Evolutionary conservation across 2,888 invertebrate species (phyloP), one percentile per base, ranked within the genome.

Genomic region (Suillia variegata): DNA sequence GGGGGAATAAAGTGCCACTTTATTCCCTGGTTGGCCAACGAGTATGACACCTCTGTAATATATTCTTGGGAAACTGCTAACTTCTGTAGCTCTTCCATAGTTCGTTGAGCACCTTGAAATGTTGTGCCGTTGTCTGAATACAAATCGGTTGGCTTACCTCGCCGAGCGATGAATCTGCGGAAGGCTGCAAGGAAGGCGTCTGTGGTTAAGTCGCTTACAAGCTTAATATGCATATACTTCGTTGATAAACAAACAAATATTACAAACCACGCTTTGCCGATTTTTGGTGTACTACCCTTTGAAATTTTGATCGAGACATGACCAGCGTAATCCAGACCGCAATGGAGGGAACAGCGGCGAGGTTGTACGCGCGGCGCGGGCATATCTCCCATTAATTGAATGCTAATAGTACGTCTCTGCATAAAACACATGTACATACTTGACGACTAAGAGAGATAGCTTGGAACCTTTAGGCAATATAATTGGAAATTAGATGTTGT

Each of bases 181-280:
- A 51, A 24, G n/a, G 59, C 54, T 2, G 31, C 54, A 24, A 55
- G 4, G 31, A 54, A 59, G 18, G 53, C 53, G 2, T 53, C 48
- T 8, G 58, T 59, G 1, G 54, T 34, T 6, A 54, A 17, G 17
- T 49, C 58, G 3, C 42, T 22, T 2, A 58, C 53, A 2, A 59
- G 20, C 2, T 57, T 45, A 24, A 59, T 10, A 18, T 56, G 50
- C 1, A 56, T 48, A 38, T 62, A 62, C 26, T 64, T 60, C 1
- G 64, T 62, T 1, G 53, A 31, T 42, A 65, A 56, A 34, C 62
- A 62, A 13, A 56, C 51, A 18, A 64, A 64, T 12, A 64, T n/a
- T 8, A 61, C 60, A 6, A 63, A 15, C 24, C 53, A 56, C n/a
- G n/a, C n/a, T n/a, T n/a, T n/a, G n/a, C n/a, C n/a, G 1, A 10